A percentile compares a stretch with the other conserved stretches of the same genome.
phyloP scores from a whole-genome alignment of 2,888 invertebrate genomes.

The Allophyes oxyacanthae region DNA sequence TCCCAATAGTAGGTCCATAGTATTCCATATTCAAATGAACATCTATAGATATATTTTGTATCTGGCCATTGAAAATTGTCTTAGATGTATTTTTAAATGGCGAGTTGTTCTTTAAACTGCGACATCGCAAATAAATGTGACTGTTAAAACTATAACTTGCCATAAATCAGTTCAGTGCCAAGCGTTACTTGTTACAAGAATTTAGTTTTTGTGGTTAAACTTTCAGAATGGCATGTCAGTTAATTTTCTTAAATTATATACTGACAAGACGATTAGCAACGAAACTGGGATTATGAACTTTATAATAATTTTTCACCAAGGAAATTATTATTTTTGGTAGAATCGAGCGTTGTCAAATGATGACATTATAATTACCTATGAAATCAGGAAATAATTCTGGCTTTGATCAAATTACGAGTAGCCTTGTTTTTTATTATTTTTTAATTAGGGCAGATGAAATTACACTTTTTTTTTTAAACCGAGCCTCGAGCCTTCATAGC shows the following conservation, averaged over 20 bases:
- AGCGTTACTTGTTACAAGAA: constrained; percentile 41
- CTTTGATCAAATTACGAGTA: too few species aligned
- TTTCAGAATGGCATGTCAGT: constrained; percentile 19
- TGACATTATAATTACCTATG: neutral
- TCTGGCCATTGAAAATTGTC: too few species aligned
- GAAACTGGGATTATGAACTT: constrained; percentile 29
- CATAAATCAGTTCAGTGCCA: constrained; percentile 41
- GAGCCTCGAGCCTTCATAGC: too few species aligned
- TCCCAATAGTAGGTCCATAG: too few species aligned
- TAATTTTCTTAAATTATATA: constrained; percentile 47
- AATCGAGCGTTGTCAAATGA: neutral
- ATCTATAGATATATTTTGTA: too few species aligned
- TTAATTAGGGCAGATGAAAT: too few species aligned
- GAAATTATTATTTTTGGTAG: constrained; percentile 4
- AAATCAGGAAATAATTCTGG: too few species aligned
- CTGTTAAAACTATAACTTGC: too few species aligned
- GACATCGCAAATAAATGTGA: constrained; percentile 15
- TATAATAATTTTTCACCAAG: constrained; percentile 4
- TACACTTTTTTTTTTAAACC: too few species aligned
- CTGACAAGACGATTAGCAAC: constrained; percentile 26
- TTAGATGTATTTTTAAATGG: neutral
- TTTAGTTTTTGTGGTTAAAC: constrained; percentile 36
- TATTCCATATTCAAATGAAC: too few species aligned
- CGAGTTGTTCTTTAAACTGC: constrained; percentile 1
- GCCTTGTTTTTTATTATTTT: too few species aligned